phyloP scores from a whole-genome alignment of 2,797 vertebrate species.

The Perodicticus potto region DNA sequence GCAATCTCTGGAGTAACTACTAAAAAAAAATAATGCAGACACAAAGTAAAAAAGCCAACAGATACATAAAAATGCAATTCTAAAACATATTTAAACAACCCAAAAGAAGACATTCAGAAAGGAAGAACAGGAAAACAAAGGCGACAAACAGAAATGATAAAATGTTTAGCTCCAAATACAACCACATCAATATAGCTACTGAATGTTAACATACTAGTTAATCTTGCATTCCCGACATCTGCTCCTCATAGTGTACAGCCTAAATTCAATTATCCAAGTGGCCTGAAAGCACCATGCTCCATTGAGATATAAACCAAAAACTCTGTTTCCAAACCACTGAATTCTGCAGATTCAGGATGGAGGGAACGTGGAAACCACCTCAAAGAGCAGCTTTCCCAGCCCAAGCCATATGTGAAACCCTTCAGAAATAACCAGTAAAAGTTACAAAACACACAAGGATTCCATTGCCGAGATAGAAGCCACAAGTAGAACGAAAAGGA shows the following conservation, averaged over 20 bases:
- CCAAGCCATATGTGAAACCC: neutral
- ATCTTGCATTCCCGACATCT: neutral
- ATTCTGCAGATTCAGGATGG: neutral
- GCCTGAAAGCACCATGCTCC: neutral
- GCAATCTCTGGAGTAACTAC: neutral
- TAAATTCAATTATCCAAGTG: neutral
- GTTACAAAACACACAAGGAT: neutral
- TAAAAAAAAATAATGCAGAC: neutral
- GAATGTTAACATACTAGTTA: neutral
- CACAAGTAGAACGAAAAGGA: neutral
- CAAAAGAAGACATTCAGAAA: constrained; percentile 4
- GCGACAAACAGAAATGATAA: neutral
- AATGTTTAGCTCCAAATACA: neutral
- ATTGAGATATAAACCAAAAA: constrained; percentile 25
- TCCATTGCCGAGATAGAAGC: neutral
- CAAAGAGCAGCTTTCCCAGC: neutral
- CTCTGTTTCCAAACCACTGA: neutral
- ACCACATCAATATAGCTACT: neutral
- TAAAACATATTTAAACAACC: neutral
- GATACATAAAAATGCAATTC: constrained; percentile 11
- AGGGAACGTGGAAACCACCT: neutral
- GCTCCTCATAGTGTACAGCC: neutral
- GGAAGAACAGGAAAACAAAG: neutral
- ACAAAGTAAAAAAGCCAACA: neutral
- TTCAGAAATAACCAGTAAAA: neutral